A percentile compares a stretch with the other conserved stretches of the same genome.
These are phyloP conservation scores for Misgurnus anguillicaudatus DNA, from an alignment of 2,113 vertebrate species.

Conservation along the genomic window DNA sequence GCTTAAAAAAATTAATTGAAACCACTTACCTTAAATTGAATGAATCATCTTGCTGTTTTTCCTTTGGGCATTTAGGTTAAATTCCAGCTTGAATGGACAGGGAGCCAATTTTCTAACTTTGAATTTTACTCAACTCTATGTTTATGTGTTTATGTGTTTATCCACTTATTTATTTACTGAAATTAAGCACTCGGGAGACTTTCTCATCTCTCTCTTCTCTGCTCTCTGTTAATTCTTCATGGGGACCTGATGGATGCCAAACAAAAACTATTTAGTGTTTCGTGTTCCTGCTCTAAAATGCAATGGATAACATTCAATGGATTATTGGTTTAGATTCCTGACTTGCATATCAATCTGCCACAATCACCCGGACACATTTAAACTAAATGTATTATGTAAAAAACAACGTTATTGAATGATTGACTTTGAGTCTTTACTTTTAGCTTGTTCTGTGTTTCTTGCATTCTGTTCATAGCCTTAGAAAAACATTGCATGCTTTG, in stretches of 20 bases:
- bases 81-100: too few relatives aligned
- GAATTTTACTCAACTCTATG: too few relatives aligned
- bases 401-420: neutral
- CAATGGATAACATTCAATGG: too few relatives aligned
- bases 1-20: too few relatives aligned
- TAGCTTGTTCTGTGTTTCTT: neutral
- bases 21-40: too few relatives aligned
- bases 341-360: conserved; percentile 8
- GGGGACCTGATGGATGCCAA: neutral
- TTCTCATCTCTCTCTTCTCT: conserved; percentile 3
- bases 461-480: neutral
- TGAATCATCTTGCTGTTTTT: too few relatives aligned
- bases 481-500: neutral
- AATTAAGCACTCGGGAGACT: neutral
- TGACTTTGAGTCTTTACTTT: neutral
- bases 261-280: neutral
- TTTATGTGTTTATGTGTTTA: too few relatives aligned
- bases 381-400: conserved; percentile 7
- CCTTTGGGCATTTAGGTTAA: too few relatives aligned
- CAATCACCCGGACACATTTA: neutral
- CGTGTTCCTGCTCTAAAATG: neutral
- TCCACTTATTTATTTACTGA: too few relatives aligned
- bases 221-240: neutral
- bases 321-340: neutral
- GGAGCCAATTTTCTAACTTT: too few relatives aligned